Evolutionary conservation across 2,797 vertebrate genomes (phyloP).

Genomic region (Helarctos malayanus): DNA sequence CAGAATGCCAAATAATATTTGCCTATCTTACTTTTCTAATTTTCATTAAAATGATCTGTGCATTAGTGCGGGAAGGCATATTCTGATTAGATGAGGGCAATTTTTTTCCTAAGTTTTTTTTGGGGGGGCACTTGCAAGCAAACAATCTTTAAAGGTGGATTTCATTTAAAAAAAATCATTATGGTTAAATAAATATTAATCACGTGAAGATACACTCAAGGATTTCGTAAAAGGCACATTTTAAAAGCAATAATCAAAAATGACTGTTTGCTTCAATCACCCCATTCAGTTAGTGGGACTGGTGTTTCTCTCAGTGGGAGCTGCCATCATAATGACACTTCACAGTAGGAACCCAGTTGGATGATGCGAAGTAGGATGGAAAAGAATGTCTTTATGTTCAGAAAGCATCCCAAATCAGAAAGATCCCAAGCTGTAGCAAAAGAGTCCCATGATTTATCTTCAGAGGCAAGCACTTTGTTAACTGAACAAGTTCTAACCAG

Average conservation of each 20-base stretch:
- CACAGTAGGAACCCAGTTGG: conserved; percentile 85
- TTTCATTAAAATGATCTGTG: conserved; percentile 46
- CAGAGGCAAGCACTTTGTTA: conserved; percentile 79
- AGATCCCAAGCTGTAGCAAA: conserved; percentile 79
- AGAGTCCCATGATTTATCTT: conserved; percentile 82
- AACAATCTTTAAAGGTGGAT: conserved; percentile 54
- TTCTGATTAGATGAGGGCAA: neutral
- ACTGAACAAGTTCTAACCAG: conserved; percentile 84
- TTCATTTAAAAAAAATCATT: conserved; percentile 17
- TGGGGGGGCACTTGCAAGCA: conserved; percentile 23
- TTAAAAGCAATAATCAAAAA: conserved; percentile 83
- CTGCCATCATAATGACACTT: conserved; percentile 87
- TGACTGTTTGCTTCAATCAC: conserved; percentile 85
- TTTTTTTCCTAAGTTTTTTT: neutral
- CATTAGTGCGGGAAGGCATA: neutral
- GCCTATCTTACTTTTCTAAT: neutral
- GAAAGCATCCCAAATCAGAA: conserved; percentile 84
- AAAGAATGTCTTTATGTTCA: conserved; percentile 84
- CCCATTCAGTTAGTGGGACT: conserved; percentile 82
- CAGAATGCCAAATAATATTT: conserved; percentile 36
- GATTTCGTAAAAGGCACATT: conserved; percentile 65
- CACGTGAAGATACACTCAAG: conserved; percentile 39
- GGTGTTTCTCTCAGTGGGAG: conserved; percentile 85
- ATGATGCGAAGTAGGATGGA: conserved; percentile 82
- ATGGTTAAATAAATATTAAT: conserved; percentile 70